These are phyloP conservation scores for Podiceps cristatus DNA, from an alignment of 2,113 vertebrate species.

Conservation along the genomic window DNA sequence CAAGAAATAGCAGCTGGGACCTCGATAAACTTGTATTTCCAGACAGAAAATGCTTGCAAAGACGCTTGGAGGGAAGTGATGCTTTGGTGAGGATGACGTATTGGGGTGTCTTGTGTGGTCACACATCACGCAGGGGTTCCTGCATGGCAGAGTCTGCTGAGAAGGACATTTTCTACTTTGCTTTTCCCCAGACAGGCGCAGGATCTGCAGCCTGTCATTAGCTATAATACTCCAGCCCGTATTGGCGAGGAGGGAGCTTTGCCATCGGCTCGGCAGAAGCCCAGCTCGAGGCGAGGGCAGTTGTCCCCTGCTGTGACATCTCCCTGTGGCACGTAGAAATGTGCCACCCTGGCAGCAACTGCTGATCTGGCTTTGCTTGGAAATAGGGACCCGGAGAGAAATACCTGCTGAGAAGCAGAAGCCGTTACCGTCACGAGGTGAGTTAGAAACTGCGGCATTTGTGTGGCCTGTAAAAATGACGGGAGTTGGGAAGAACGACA, in stretches of 20 bases:
- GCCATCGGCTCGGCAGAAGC: not conserved
- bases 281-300: fast-evolving
- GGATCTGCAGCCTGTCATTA: fast-evolving
- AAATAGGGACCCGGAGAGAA: not conserved
- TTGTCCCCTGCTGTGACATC: not conserved
- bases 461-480: fast-evolving
- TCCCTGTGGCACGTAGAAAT: not conserved
- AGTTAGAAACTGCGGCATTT: fast-evolving
- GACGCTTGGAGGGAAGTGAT: not conserved
- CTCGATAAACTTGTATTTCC: not conserved
- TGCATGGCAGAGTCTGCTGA: fast-evolving
- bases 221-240: fast-evolving
- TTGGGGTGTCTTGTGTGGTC: not conserved
- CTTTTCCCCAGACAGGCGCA: not conserved
- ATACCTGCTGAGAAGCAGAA: fast-evolving
- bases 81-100: fast-evolving
- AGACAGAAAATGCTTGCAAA: not conserved
- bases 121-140: fast-evolving
- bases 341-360: not conserved
- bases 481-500: not conserved
- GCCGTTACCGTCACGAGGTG: fast-evolving
- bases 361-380: not conserved
- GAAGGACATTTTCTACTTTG: fast-evolving
- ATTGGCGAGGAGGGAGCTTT: not conserved
- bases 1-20: not conserved